Evolutionary conservation across 2,797 vertebrate genomes (phyloP), one percentile per base, ranked within the genome.

Genomic region (Melanotaenia pygmaea): DNA sequence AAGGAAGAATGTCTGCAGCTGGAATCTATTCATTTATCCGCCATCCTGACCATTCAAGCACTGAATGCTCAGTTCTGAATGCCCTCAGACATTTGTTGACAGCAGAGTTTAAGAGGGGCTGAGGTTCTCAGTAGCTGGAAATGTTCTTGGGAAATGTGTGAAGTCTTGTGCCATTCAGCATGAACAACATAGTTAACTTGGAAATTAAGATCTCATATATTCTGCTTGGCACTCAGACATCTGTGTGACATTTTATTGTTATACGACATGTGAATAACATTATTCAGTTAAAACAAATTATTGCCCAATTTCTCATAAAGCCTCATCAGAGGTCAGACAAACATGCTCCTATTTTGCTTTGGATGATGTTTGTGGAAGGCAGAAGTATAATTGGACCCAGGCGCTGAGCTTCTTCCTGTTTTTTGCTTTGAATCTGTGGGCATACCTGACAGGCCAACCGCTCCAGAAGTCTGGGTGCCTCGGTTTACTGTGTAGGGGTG

Each of bases 401-500:
- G 71, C 82, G 77, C 80, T 84, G 57, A 90, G 56, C 51, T 26
- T 78, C 71, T 84, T 90, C 77, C 70, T 90, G 82, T 88, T 89
- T 89, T 82, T 79, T 50, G 47, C 56, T 79, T 32, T 87, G 74
- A 80, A 67, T 89, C 64, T 89, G 59, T 82, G 72, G 85, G 74
- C 50, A 68, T 80, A 90, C 72, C 76, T 84, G 64, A 85, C 89
- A 99, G 98, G 98, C 98, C 2, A 98, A 99, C 83, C 96, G 97
- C 64, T 99, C 98, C 0, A 93, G 98, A 43, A 97, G 96, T 71
- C 92, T 99, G 64, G 98, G 98, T 40, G 98, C 98, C 11, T 95
- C 97, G 0, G 97, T 99, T 16, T 99, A 99, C 80, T 99, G 98
- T 4, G 97, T 99, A 5, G 98, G 98, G 0, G 98, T 99, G 87